A percentile compares a stretch with the other conserved stretches of the same genome.
phyloP scores from a whole-genome alignment of 2,113 vertebrate species.

The Enhydra lutris region DNA sequence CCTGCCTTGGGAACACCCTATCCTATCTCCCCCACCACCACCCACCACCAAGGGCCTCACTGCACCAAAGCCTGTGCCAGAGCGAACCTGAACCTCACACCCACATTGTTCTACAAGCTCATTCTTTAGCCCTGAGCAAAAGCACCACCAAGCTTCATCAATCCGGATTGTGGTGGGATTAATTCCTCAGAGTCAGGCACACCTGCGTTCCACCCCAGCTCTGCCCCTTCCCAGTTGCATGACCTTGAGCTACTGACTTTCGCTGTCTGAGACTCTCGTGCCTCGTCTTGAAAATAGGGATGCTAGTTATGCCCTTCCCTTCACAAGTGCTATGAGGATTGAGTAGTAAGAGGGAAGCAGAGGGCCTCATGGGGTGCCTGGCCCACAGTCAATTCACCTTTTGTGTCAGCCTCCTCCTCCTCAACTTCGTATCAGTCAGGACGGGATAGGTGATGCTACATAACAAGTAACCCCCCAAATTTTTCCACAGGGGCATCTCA shows the following conservation, averaged over 20 bases:
- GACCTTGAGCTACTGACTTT: not conserved
- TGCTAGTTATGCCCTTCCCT: fast-evolving
- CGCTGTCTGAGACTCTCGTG: not conserved
- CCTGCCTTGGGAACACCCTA: not conserved
- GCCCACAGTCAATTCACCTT: not conserved
- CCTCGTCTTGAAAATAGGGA: not conserved
- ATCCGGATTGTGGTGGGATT: not conserved
- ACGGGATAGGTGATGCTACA: fast-evolving
- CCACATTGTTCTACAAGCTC: not conserved
- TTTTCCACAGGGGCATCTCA: not conserved
- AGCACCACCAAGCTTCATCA: not conserved
- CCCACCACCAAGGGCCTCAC: not conserved
- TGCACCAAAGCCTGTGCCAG: fast-evolving
- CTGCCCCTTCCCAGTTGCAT: not conserved
- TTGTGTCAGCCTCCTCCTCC: fast-evolving
- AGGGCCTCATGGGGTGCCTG: too few relatives aligned
- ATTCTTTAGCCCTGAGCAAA: not conserved
- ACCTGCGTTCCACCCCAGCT: not conserved
- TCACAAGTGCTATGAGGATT: not conserved
- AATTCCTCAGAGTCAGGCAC: not conserved
- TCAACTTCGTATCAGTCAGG: not conserved
- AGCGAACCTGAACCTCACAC: too few relatives aligned
- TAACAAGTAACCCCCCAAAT: not conserved
- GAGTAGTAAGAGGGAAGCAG: not conserved
- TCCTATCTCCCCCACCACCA: too few relatives aligned